phyloP scores from a whole-genome alignment of 2,888 invertebrate genomes.

The Spisula solida region DNA sequence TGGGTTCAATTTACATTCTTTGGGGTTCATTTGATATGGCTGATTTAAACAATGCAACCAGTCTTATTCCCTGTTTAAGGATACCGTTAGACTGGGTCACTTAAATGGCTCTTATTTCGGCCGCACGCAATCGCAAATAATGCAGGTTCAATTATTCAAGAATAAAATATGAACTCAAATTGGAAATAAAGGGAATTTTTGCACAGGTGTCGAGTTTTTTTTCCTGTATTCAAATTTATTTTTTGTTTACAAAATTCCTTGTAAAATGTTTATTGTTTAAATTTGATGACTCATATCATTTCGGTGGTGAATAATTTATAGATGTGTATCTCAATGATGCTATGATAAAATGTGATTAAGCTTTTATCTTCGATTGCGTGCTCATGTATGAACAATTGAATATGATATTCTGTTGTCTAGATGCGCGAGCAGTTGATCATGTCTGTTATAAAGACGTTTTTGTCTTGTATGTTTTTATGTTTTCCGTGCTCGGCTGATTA shows the following conservation, averaged over 20 bases:
- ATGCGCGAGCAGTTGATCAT: too few species aligned
- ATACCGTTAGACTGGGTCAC: slow-evolving; percentile 32
- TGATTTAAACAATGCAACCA: slow-evolving; percentile 34
- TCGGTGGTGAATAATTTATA: too few species aligned
- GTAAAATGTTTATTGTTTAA: background rate
- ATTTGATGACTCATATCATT: background rate
- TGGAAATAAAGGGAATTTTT: background rate
- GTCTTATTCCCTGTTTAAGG: background rate
- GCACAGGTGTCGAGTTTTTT: background rate
- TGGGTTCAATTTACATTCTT: slow-evolving; percentile 24
- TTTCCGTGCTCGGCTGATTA: too few species aligned
- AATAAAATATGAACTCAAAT: background rate
- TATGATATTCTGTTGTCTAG: too few species aligned
- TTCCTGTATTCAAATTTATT: background rate
- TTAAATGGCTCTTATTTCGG: background rate
- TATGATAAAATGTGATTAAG: too few species aligned
- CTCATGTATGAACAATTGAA: too few species aligned
- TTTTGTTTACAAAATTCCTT: background rate
- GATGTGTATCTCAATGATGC: too few species aligned
- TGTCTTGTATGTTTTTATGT: too few species aligned
- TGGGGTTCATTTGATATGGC: slow-evolving; percentile 59
- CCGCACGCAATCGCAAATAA: background rate
- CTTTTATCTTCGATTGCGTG: too few species aligned
- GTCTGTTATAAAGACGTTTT: too few species aligned
- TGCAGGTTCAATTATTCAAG: background rate